Base-by-base conservation (phyloP, 1,140 invertebrate genomes). In the Aphelenchoides avenae region DNA sequence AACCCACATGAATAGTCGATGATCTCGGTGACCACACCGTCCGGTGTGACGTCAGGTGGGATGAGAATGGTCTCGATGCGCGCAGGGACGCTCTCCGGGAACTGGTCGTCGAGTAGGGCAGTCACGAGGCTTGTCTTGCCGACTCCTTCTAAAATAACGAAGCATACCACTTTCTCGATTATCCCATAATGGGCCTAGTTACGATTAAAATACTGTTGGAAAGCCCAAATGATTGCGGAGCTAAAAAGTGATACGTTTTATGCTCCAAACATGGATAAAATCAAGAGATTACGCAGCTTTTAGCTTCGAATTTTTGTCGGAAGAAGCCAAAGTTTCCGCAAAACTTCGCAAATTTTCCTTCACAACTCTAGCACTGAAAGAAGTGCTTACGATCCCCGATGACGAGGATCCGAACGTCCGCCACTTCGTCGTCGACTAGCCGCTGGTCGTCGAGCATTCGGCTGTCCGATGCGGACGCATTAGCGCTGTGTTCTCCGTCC, bases 101-200 rank as follows among this genome's bases (percentile, higher is more conserved):
- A 75, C 36, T 57, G 47, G 46, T 75, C 72, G 29, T 74, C 60
- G 0, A 75, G 22, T 2, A 75, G 57, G 15, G 57, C 49, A 29
- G 61, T 60, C 7, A 75, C 59, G 26, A 75, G 44, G 20, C 57
- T 66, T 26, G 74, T 75, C 59, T 75, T 75, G 18, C 72, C 72
- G 29, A 61, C 64, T n/a, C 66, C 61, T 30, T 43, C 66, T 71
- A 44, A 55, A 71, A 69, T 37, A 18, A n/a, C n/a, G n/a, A n/a
- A n/a, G n/a, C n/a, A n/a, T n/a, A n/a, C n/a, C n/a, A n/a, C n/a
- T n/a, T n/a, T n/a, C n/a, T n/a, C n/a, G n/a, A n/a, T n/a, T n/a
- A n/a, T n/a, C n/a, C n/a, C n/a, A n/a, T n/a, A n/a, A n/a, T n/a
- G n/a, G n/a, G n/a, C n/a, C n/a, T n/a, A n/a, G n/a, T n/a, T n/a